Percentiles rank a stretch among this genome's conserved stretches.
Evolutionary conservation across 2,797 vertebrate genomes (phyloP).

Genomic region (Rhinella marina): DNA sequence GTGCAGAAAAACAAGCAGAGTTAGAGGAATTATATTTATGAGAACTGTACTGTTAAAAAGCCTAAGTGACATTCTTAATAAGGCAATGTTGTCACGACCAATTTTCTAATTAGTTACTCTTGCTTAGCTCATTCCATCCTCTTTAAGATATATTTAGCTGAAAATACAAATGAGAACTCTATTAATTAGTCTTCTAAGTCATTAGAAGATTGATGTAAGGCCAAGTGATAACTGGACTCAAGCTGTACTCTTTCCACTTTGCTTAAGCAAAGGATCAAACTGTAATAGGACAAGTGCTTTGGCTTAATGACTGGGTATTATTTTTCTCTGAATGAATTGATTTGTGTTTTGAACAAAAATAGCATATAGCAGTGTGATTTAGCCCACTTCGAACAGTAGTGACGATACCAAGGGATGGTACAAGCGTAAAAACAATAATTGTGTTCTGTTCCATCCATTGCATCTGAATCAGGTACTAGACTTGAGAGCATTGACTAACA

Average conservation of each 20-base stretch:
- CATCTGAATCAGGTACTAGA: slow-evolving; percentile 2
- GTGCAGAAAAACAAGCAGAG: not conserved
- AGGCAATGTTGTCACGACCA: slow-evolving; percentile 55
- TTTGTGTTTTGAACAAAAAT: slow-evolving; percentile 24
- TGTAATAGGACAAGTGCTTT: slow-evolving; percentile 26
- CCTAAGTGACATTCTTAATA: slow-evolving; percentile 22
- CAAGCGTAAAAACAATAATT: slow-evolving; percentile 32
- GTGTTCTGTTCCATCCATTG: slow-evolving; percentile 9
- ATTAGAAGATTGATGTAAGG: slow-evolving; percentile 60
- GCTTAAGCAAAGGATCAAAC: not conserved
- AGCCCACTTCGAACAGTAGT: slow-evolving; percentile 26
- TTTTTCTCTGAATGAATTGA: slow-evolving; percentile 12
- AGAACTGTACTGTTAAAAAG: not conserved
- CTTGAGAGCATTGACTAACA: slow-evolving; percentile 26
- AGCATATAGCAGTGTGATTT: slow-evolving; percentile 38
- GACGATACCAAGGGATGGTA: not conserved
- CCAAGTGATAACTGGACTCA: slow-evolving; percentile 46
- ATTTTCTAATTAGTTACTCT: slow-evolving; percentile 62
- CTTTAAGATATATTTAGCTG: slow-evolving; percentile 54
- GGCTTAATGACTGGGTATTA: slow-evolving; percentile 9
- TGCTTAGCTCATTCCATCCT: slow-evolving; percentile 55
- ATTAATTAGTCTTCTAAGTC: slow-evolving; percentile 56
- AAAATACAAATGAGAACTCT: slow-evolving; percentile 57
- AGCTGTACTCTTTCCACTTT: accelerated
- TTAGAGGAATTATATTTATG: not conserved